Conservation (phyloP, 2,113 vertebrate species). For the Gyps fulvus region DNA sequence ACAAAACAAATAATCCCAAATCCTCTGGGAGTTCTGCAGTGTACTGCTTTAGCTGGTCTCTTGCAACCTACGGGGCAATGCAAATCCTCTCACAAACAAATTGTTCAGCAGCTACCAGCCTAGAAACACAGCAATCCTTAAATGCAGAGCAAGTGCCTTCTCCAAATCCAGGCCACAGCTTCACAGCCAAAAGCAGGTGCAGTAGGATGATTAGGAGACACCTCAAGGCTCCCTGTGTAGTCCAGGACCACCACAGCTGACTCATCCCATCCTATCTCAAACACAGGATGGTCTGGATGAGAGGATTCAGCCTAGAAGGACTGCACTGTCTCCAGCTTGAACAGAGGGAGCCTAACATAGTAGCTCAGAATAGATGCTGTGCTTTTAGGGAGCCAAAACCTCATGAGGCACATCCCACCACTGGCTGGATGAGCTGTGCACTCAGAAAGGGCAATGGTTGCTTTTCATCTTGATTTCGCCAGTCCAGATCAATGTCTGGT, state of each 20-base stretch:
- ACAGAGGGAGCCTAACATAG: neutral
- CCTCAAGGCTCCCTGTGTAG: neutral
- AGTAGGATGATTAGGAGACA: neutral
- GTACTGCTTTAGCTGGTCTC: neutral
- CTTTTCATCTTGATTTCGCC: neutral
- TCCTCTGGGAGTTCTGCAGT: neutral
- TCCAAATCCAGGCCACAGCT: neutral
- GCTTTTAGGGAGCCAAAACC: neutral
- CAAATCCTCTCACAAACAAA: neutral
- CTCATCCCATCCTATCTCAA: neutral
- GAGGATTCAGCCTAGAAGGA: neutral
- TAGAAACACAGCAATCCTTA: neutral
- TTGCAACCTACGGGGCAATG: neutral
- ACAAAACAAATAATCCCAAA: conserved; percentile 24
- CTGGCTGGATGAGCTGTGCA: neutral
- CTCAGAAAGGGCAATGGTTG: neutral
- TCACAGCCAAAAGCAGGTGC: neutral
- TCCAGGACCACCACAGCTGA: neutral
- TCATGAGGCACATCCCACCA: neutral
- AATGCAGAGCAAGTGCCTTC: neutral
- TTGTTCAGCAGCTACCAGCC: neutral
- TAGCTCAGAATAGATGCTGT: neutral
- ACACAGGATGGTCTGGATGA: neutral
- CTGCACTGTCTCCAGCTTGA: neutral
- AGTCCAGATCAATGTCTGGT: neutral